These are phyloP conservation scores for Chrysomela aeneicollis DNA, from an alignment of 2,888 invertebrate genomes.

Conservation along the genomic window DNA sequence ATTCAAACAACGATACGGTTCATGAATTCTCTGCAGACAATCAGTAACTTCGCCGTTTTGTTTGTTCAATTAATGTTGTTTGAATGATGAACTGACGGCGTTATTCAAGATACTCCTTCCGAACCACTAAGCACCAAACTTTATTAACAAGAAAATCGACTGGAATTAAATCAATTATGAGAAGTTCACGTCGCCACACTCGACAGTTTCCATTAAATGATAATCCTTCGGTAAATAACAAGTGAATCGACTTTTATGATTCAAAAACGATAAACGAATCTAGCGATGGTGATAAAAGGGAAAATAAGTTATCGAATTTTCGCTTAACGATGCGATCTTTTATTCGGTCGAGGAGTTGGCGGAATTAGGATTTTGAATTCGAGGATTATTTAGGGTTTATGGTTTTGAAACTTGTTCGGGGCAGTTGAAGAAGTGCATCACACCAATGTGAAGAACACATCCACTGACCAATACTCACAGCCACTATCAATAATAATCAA, in stretches of 20 bases:
- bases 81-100: neutral
- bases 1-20: no score
- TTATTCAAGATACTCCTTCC: neutral
- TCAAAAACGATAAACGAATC: conserved; percentile 1
- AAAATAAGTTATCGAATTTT: conserved; percentile 1
- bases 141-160: neutral
- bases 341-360: neutral
- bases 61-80: neutral
- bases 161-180: neutral
- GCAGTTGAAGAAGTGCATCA: no score
- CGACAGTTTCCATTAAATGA: conserved; percentile 4
- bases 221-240: neutral
- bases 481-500: no score
- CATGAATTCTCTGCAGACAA: no score
- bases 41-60: no score
- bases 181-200: neutral
- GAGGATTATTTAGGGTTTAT: neutral
- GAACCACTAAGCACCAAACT: neutral
- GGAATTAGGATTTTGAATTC: neutral
- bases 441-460: no score
- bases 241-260: conserved; percentile 2
- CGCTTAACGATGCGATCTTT: neutral
- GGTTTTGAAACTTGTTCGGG: no score
- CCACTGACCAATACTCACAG: no score
- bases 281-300: neutral